Evolutionary conservation across 2,797 vertebrate genomes (phyloP), one percentile per base, ranked within the genome.

Genomic region (Simalia tracyae): DNA sequence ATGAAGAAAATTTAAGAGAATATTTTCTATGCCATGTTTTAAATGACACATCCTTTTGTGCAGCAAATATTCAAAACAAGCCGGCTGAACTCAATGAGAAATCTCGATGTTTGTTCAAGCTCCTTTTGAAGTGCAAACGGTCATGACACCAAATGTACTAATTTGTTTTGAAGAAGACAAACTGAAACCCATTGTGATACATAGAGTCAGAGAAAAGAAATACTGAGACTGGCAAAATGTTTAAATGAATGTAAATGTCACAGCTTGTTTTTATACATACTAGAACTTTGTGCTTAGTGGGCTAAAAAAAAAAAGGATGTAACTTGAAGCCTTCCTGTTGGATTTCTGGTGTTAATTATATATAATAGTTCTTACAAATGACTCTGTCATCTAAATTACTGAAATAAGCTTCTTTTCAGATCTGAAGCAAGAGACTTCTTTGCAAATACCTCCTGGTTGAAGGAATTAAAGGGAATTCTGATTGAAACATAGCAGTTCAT

Each of bases 71-170:
- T 87, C 61, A 64, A 88, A 88, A 92, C 28, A 88, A 94, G 89
- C 91, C 95, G 91, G 85, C 90, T 92, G 90, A 94, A 88, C 66
- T 93, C 63, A 92, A 0, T 92, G 93, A 91, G 94, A 97, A 96
- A 96, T 87, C 61, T 93, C 0, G 0, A 59, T 0, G 87, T 95
- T 96, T 95, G 93, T 93, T 93, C 93, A 96, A 87, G 54, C 88
- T 88, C 93, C 60, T 86, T 36, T 88, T 95, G 60, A 95, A 95
- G 56, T 93, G 91, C 93, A 95, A 95, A 93, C 90, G 86, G 68
- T 95, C 86, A 3, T 94, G 89, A 93, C 81, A 94, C 12, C 54
- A 84, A 81, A 6, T 31, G 42, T 84, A 92, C 95, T 88, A 90
- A 50, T 86, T 92, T 93, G 93, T 93, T 84, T 84, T 91, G 81